A percentile compares a stretch with the other conserved stretches of the same genome.
These are phyloP conservation scores for Ganaspis brasiliensis DNA, from an alignment of 2,888 invertebrate genomes.

Conservation along the genomic window DNA sequence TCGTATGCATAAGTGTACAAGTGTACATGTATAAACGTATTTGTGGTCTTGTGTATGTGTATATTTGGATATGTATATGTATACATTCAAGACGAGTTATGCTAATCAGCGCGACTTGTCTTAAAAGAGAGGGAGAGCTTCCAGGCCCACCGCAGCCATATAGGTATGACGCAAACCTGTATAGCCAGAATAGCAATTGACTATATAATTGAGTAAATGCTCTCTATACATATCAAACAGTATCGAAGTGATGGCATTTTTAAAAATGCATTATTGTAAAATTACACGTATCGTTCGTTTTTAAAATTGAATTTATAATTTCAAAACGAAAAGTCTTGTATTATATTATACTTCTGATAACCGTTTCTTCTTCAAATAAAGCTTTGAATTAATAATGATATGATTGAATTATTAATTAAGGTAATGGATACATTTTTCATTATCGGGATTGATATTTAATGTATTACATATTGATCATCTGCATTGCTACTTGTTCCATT, in stretches of 20 bases:
- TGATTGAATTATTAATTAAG: no score
- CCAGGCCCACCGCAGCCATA: not conserved
- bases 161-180: slow-evolving; percentile 7
- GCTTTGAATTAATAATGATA: no score
- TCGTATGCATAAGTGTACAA: not conserved
- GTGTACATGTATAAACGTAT: not conserved
- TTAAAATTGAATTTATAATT: no score
- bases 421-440: no score
- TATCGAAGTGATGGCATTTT: no score
- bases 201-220: slow-evolving; percentile 12
- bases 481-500: no score
- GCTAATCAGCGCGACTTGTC: slow-evolving; percentile 30
- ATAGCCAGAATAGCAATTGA: slow-evolving; percentile 29
- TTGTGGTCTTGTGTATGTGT: not conserved
- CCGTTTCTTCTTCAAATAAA: no score
- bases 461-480: no score
- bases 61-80: not conserved
- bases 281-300: no score
- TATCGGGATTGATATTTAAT: no score
- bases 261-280: not conserved
- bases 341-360: no score
- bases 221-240: not conserved
- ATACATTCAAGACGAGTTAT: slow-evolving; percentile 32
- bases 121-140: slow-evolving; percentile 12
- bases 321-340: no score